These are phyloP conservation scores for Peribatodes rhomboidaria DNA, from an alignment of 2,888 invertebrate genomes.

Conservation along the genomic window DNA sequence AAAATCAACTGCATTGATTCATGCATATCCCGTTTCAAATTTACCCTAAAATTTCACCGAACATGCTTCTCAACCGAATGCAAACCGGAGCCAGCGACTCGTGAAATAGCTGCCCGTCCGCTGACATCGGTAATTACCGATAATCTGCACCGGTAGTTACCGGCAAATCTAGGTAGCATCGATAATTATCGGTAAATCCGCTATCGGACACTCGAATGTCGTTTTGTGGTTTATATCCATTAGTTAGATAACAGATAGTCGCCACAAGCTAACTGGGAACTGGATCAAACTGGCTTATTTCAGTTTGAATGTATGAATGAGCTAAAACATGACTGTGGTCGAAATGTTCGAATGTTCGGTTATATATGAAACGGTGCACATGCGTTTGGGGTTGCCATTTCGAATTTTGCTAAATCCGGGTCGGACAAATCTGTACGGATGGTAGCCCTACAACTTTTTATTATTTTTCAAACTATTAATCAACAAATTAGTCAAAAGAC, in stretches of 20 bases:
- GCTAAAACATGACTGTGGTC: neutral
- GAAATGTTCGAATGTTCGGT: neutral
- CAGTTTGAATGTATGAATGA: constrained; percentile 1
- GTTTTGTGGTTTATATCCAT: constrained; percentile 28
- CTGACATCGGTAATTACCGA: constrained; percentile 27
- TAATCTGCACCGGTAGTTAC: constrained; percentile 28
- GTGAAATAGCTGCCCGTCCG: constrained; percentile 21
- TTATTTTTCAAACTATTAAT: too few species aligned
- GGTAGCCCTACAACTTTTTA: too few species aligned
- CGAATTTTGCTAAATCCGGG: neutral
- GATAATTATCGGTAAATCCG: constrained; percentile 29
- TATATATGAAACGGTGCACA: neutral
- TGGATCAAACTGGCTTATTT: constrained; percentile 8
- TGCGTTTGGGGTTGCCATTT: neutral
- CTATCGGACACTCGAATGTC: constrained; percentile 22
- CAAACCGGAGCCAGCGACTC: constrained; percentile 17
- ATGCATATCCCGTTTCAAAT: neutral
- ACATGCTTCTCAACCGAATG: constrained; percentile 5
- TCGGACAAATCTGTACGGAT: too few species aligned
- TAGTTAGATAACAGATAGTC: constrained; percentile 23
- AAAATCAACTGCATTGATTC: neutral
- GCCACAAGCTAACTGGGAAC: constrained; percentile 8
- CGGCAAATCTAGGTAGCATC: constrained; percentile 28
- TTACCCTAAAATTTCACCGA: constrained; percentile 13
- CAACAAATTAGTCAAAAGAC: too few species aligned